Conservation (phyloP, 1,140 invertebrate genomes). For the Vanessa atalanta region DNA sequence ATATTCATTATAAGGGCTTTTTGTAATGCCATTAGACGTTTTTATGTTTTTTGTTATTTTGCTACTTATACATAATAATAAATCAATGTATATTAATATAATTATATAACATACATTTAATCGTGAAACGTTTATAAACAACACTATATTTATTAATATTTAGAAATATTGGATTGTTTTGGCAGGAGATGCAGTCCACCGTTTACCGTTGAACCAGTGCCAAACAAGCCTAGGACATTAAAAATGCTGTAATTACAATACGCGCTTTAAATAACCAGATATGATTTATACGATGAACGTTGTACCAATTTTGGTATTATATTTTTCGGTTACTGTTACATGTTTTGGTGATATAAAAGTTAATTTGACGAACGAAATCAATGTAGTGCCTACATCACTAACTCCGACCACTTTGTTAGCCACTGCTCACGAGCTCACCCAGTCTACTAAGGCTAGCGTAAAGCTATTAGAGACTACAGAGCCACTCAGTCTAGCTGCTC, state of each 20-base stretch:
- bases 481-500: slow-evolving; percentile 48
- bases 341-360: slow-evolving; percentile 44
- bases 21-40: not conserved
- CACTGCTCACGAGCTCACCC: slow-evolving; percentile 45
- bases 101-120: too few relatives aligned
- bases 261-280: slow-evolving; percentile 14
- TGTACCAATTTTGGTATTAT: slow-evolving; percentile 41
- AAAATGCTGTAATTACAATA: slow-evolving; percentile 27
- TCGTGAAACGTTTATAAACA: too few relatives aligned
- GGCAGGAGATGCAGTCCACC: slow-evolving; percentile 34
- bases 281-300: slow-evolving; percentile 27
- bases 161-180: slow-evolving; percentile 28
- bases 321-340: slow-evolving; percentile 45
- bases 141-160: too few relatives aligned
- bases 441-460: slow-evolving; percentile 45
- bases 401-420: slow-evolving; percentile 35
- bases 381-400: slow-evolving; percentile 38
- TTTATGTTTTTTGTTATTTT: not conserved
- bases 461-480: slow-evolving; percentile 56
- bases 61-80: not conserved
- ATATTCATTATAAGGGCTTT: slow-evolving; percentile 27
- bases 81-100: too few relatives aligned
- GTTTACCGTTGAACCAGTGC: slow-evolving; percentile 34
- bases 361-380: slow-evolving; percentile 47
- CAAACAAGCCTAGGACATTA: slow-evolving; percentile 35